Conservation (phyloP, 2,797 vertebrate genomes). For the Selene dorsalis region DNA sequence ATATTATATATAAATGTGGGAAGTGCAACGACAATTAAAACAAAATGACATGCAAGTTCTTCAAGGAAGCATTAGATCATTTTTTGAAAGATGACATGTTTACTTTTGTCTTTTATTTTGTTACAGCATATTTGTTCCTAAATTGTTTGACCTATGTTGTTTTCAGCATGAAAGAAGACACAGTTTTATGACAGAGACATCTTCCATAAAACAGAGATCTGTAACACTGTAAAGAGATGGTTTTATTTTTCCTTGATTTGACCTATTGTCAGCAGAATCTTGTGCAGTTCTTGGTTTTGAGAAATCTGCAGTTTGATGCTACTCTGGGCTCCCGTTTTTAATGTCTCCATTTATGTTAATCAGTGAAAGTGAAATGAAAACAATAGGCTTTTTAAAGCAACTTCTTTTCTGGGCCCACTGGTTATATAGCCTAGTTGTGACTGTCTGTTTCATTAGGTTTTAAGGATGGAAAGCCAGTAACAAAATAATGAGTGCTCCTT, state of each 20-base stretch:
- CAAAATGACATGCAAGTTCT: constrained; percentile 4
- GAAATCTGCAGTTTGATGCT: constrained; percentile 11
- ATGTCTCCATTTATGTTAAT: constrained; percentile 67
- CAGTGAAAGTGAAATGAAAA: constrained; percentile 65
- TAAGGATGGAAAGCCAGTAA: constrained; percentile 67
- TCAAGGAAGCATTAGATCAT: constrained; percentile 9
- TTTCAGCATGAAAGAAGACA: constrained; percentile 32
- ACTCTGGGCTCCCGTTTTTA: constrained; percentile 48
- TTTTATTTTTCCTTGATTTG: constrained; percentile 29
- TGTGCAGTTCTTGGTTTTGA: constrained; percentile 32
- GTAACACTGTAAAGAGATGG: constrained; percentile 1
- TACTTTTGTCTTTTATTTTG: constrained; percentile 14
- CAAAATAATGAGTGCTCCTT: constrained; percentile 71
- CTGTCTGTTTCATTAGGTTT: constrained; percentile 78
- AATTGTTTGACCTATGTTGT: constrained; percentile 24
- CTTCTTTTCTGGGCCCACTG: constrained; percentile 54
- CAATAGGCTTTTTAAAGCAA: constrained; percentile 63
- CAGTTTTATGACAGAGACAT: constrained; percentile 11
- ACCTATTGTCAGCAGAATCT: constrained; percentile 43
- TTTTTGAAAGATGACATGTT: constrained; percentile 36
- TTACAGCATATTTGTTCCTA: constrained; percentile 5
- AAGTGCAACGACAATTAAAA: constrained; percentile 30
- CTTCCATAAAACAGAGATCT: constrained; percentile 41
- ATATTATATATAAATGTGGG: constrained; percentile 17
- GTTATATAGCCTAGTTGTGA: constrained; percentile 72